These are phyloP conservation scores for Corythornis cristatus DNA, from an alignment of 2,113 vertebrate species.

Conservation along the genomic window DNA sequence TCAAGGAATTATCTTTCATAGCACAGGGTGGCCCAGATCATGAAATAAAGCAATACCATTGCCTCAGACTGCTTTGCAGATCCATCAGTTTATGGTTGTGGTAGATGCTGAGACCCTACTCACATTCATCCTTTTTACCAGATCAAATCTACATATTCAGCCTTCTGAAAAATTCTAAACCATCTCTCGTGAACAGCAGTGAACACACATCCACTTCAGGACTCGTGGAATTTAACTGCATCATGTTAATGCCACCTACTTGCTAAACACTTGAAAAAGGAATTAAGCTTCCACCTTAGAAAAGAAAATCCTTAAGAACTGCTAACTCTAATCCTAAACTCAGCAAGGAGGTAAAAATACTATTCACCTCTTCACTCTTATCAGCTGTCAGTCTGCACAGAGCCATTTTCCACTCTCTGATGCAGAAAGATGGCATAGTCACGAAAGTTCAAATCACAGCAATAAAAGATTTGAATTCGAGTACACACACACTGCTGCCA, in stretches of 20 bases:
- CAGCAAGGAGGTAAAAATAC: conserved; percentile 35
- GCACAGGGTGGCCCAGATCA: neutral
- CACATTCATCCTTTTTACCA: neutral
- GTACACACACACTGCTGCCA: neutral
- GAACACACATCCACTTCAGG: neutral
- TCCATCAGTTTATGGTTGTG: neutral
- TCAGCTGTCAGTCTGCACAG: neutral
- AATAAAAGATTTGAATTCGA: neutral
- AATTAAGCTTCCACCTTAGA: conserved; percentile 16
- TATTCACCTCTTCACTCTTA: neutral
- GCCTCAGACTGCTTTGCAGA: neutral
- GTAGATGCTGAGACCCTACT: neutral
- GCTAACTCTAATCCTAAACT: conserved; percentile 25
- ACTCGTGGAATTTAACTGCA: neutral
- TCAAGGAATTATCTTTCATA: neutral
- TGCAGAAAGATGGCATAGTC: neutral
- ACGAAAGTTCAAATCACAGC: neutral
- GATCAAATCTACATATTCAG: neutral
- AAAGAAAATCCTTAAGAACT: conserved; percentile 23
- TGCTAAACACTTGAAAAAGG: conserved; percentile 7
- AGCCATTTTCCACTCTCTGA: neutral
- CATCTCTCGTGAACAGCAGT: neutral
- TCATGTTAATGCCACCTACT: neutral
- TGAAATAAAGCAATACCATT: neutral
- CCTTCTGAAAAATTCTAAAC: neutral